Base-by-base conservation (phyloP, 2,797 vertebrate species). In the Babyrousa celebensis region DNA sequence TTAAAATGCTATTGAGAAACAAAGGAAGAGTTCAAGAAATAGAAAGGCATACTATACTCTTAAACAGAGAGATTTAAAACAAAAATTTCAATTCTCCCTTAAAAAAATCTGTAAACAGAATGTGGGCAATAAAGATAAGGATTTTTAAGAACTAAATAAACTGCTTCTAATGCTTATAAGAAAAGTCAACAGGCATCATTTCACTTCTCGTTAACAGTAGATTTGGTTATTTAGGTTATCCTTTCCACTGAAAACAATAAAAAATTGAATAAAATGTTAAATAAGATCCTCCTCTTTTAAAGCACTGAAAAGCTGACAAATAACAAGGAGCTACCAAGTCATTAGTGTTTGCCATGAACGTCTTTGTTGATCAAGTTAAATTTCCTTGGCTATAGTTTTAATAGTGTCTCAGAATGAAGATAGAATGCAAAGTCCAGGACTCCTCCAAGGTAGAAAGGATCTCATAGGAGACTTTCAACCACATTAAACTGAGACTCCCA, bases 1-100 rank as follows among this genome's bases (percentile, higher is more conserved):
- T 86, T 67, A 93, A 85, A 95, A 90, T 70, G 43, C 54, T 87
- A 36, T 56, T 62, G 32, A 93, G 70, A 78, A 93, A 86, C 36
- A 54, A 87, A 85, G 71, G 27, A 70, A 52, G 7, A 90, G 48
- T 91, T 91, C 14, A 84, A 78, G 67, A 82, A 80, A 63, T 60
- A 68, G 29, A 74, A 95, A 88, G 25, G 20, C 18, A 72, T 83
- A 43, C 14, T 29, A 43, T 67, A 43, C 90, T 84, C 40, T 85
- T 60, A 74, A 89, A 82, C 7, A 79, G 21, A n/a, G 72, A 84
- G 72, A 91, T 29, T 95, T 91, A 67, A 36, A 87, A 63, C 9
- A 82, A 89, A 84, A 95, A 70, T 43, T n/a, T 80, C 43, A 75
- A 43, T 58, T 91, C 54, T 96, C 36, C 67, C 56, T 74, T 68